phyloP scores from a whole-genome alignment of 2,113 vertebrate genomes.

The Heliornis fulica region DNA sequence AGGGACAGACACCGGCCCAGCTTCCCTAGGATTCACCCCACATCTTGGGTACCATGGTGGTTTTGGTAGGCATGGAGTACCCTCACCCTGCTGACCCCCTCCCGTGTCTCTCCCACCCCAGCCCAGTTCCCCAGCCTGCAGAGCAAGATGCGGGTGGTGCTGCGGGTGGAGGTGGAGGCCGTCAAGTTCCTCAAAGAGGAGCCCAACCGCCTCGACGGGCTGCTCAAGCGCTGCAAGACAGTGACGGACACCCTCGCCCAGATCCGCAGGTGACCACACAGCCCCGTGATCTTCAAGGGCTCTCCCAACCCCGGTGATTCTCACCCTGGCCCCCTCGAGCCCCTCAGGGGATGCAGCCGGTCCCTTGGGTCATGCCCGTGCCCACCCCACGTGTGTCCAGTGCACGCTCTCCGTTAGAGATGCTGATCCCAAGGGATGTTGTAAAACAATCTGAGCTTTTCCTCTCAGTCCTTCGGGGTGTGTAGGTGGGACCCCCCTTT shows the following conservation, averaged over 20 bases:
- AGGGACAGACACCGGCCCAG: not conserved
- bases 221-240: constrained; percentile 92
- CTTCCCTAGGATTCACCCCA: not conserved
- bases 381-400: rapidly evolving
- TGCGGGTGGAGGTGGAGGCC: constrained; percentile 95
- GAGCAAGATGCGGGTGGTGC: constrained; percentile 97
- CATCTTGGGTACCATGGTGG: rapidly evolving
- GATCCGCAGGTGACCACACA: constrained; percentile 77
- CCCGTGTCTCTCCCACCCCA: constrained; percentile 32
- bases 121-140: constrained; percentile 97
- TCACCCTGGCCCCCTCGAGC: rapidly evolving
- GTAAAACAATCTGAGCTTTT: too few species aligned
- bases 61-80: not conserved
- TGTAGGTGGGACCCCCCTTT: not conserved
- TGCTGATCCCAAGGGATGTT: not conserved
- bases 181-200: constrained; percentile 99
- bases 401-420: rapidly evolving
- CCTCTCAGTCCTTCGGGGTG: rapidly evolving
- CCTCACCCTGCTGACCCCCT: not conserved
- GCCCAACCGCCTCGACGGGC: constrained; percentile 90
- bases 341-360: rapidly evolving
- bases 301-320: constrained; percentile 64
- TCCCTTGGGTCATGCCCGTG: not conserved
- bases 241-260: constrained; percentile 85
- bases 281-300: too few species aligned